Conservation (phyloP, 2,113 vertebrate genomes). For the Noturus placidus region DNA sequence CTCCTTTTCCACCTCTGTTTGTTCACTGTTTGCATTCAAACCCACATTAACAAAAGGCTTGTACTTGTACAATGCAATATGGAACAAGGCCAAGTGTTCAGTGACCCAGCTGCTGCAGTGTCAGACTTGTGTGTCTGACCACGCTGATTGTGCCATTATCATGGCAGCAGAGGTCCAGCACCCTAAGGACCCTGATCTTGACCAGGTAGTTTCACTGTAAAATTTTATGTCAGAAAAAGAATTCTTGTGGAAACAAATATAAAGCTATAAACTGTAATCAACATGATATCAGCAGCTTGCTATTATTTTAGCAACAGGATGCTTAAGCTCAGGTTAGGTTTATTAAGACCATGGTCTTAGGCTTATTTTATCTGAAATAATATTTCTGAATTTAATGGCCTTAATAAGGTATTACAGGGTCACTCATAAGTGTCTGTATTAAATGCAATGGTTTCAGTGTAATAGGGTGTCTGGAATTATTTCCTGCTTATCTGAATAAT, state of each 20-base stretch:
- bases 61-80: conserved; percentile 69
- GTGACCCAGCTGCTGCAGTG: conserved; percentile 73
- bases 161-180: conserved; percentile 57
- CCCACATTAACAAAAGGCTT: conserved; percentile 60
- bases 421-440: neutral
- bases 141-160: conserved; percentile 33
- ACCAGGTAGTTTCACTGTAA: conserved; percentile 49
- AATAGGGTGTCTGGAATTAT: neutral
- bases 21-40: conserved; percentile 30
- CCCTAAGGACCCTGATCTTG: conserved; percentile 43
- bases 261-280: neutral
- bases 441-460: neutral
- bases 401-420: neutral
- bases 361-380: neutral
- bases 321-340: neutral
- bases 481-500: neutral
- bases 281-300: neutral
- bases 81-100: conserved; percentile 71
- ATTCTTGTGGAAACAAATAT: neutral
- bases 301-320: neutral
- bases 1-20: conserved; percentile 13
- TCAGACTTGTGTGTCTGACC: conserved; percentile 65
- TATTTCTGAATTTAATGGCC: neutral
- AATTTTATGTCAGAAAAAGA: neutral
- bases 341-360: neutral